phyloP scores from a whole-genome alignment of 2,113 vertebrate species.

The Entomyzon cyanotis region DNA sequence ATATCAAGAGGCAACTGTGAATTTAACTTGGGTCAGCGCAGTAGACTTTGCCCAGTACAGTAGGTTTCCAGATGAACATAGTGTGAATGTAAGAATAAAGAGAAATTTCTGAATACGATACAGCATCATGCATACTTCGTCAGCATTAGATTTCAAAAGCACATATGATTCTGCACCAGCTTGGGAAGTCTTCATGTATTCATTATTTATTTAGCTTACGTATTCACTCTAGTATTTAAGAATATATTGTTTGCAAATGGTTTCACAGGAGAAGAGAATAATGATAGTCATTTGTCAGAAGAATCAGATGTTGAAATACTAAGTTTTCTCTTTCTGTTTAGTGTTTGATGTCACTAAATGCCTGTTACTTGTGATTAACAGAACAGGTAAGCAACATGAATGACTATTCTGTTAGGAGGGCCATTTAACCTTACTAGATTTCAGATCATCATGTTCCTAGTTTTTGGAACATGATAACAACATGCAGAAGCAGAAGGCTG shows the following conservation, averaged over 20 bases:
- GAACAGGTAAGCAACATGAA: background rate
- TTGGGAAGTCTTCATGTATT: background rate
- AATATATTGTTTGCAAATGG: background rate
- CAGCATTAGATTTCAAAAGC: background rate
- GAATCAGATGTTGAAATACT: background rate
- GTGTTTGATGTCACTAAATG: background rate
- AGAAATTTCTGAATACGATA: background rate
- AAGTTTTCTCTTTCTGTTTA: background rate
- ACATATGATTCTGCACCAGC: background rate
- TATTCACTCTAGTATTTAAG: background rate
- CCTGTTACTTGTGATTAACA: background rate
- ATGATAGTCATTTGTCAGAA: background rate
- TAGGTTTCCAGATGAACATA: background rate
- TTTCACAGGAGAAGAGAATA: background rate
- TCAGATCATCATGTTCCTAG: background rate
- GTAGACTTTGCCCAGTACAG: background rate
- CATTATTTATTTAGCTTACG: background rate
- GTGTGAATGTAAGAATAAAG: background rate
- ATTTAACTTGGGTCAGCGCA: slow-evolving; percentile 29
- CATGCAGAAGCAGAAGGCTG: background rate
- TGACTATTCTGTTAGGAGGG: background rate
- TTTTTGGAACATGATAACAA: background rate
- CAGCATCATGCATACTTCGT: background rate
- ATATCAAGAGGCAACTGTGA: slow-evolving; percentile 51
- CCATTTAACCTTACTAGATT: background rate